Conservation (phyloP, 2,888 invertebrate genomes). For the Lasius platythorax region DNA sequence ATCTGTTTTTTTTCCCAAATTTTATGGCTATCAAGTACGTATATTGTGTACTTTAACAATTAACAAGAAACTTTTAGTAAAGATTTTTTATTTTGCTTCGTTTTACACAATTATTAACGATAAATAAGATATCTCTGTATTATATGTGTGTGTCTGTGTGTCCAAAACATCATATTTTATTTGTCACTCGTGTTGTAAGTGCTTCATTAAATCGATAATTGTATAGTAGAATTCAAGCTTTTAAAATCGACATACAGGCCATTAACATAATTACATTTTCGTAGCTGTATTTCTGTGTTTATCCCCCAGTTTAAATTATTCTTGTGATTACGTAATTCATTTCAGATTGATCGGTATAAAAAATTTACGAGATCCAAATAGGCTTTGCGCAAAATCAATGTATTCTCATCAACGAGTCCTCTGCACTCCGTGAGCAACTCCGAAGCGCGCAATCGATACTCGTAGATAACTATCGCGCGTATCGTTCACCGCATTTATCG, state of each 20-base stretch:
- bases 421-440: slow-evolving; percentile 1
- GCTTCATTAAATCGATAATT: slow-evolving; percentile 5
- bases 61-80: not conserved
- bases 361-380: not conserved
- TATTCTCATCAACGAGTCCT: slow-evolving; percentile 17
- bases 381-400: slow-evolving; percentile 17
- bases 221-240: slow-evolving; percentile 3
- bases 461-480: slow-evolving; percentile 42
- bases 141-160: not conserved
- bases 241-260: not conserved
- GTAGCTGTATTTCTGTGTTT: not conserved
- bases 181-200: not conserved
- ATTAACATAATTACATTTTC: slow-evolving; percentile 26
- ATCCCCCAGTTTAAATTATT: not conserved
- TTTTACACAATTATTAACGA: not conserved
- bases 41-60: not conserved
- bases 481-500: slow-evolving; percentile 51
- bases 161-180: not conserved
- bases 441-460: slow-evolving; percentile 47
- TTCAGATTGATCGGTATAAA: not conserved
- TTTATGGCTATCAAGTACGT: not conserved
- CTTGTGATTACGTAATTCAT: not conserved
- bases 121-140: slow-evolving; percentile 14
- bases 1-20: slow-evolving; percentile 8
- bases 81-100: not conserved